A percentile compares a stretch with the other conserved stretches of the same genome.
phyloP scores from a whole-genome alignment of 2,888 invertebrate species.

The Patella caerulea region DNA sequence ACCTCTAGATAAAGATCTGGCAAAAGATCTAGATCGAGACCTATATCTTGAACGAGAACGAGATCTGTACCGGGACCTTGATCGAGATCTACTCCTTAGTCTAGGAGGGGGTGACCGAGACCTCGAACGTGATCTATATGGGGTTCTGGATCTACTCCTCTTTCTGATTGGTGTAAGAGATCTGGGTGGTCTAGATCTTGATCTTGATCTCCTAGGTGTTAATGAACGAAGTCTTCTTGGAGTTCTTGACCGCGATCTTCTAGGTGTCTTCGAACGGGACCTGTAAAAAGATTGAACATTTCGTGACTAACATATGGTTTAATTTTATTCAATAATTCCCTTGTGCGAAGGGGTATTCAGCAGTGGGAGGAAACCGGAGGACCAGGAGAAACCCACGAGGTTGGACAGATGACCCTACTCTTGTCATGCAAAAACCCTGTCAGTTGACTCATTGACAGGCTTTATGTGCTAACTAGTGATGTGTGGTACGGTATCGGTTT shows the following conservation, averaged over 20 bases:
- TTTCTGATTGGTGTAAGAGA: constrained; percentile 20
- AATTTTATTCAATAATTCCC: no score
- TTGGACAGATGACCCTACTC: no score
- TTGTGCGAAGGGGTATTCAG: no score
- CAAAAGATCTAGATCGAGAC: constrained; percentile 35
- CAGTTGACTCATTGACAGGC: no score
- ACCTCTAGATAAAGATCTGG: constrained; percentile 31
- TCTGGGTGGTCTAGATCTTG: constrained; percentile 24
- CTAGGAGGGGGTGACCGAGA: constrained; percentile 34
- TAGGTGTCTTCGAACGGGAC: constrained; percentile 34
- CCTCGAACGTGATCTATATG: constrained; percentile 31
- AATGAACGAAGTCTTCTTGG: constrained; percentile 36
- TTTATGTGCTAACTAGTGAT: no score
- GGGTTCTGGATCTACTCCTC: constrained; percentile 25
- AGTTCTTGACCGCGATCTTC: constrained; percentile 40
- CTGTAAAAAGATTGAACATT: constrained; percentile 24
- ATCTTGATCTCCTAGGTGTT: constrained; percentile 21
- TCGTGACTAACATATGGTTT: no score
- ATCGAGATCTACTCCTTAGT: constrained; percentile 41
- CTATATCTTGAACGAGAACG: constrained; percentile 40
- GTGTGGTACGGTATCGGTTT: no score
- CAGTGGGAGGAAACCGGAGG: no score
- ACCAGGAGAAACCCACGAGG: no score
- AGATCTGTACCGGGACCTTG: constrained; percentile 39
- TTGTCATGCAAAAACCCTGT: no score